Conservation (phyloP, 2,113 vertebrate genomes). For the Arenaria interpres region DNA sequence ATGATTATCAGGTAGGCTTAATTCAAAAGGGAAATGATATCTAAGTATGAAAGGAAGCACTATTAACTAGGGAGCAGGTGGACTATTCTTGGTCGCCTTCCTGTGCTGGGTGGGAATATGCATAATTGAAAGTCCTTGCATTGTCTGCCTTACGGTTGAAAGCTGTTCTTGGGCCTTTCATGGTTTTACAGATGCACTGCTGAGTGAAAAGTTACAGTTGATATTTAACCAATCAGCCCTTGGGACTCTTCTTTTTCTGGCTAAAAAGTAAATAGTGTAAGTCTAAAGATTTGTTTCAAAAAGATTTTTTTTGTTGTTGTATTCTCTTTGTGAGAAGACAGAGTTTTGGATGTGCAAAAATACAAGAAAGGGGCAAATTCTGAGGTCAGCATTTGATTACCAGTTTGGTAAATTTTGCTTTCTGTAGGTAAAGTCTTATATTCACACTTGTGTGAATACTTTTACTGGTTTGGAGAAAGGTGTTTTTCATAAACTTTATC, state of each 20-base stretch:
- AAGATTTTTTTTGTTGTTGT: background rate
- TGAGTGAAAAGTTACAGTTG: background rate
- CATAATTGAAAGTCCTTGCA: background rate
- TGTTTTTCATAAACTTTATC: background rate
- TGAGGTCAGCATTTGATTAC: background rate
- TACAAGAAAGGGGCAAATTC: background rate
- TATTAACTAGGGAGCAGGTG: slow-evolving; percentile 15
- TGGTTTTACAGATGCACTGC: background rate
- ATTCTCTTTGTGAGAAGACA: background rate
- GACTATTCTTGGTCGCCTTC: background rate
- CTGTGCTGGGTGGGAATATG: background rate
- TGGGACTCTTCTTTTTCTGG: background rate
- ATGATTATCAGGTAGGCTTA: background rate
- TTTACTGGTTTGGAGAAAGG: background rate
- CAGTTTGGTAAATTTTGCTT: background rate
- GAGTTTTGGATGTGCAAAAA: background rate
- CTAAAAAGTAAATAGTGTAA: background rate
- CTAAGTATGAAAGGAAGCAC: slow-evolving; percentile 11
- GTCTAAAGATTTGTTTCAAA: background rate
- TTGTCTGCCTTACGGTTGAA: background rate
- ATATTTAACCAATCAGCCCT: background rate
- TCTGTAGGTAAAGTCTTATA: background rate
- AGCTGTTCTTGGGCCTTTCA: background rate
- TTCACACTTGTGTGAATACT: background rate
- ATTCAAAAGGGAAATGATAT: background rate